phyloP scores from a whole-genome alignment of 1,140 invertebrate genomes.

The Calephelis virginiensis region DNA sequence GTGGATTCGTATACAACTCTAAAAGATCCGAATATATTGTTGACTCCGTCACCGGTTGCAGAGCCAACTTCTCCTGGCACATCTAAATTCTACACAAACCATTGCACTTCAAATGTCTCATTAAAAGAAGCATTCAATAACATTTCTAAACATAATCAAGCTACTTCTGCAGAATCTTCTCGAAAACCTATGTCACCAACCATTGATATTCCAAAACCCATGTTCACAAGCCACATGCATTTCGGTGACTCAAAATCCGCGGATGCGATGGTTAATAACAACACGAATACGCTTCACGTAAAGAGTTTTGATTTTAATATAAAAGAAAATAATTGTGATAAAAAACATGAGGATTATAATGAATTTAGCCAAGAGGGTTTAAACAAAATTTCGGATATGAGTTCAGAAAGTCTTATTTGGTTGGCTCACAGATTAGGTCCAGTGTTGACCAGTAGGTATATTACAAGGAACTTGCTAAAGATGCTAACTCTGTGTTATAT shows the following conservation, averaged over 20 bases:
- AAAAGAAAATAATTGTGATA: constrained; percentile 19
- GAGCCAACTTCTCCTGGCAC: constrained; percentile 49
- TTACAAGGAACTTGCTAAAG: constrained; percentile 94
- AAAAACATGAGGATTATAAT: constrained; percentile 39
- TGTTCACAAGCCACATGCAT: constrained; percentile 72
- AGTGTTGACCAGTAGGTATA: constrained; percentile 92
- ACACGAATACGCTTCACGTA: background rate
- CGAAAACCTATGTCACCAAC: constrained; percentile 53
- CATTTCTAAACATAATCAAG: constrained; percentile 38
- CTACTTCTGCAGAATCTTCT: constrained; percentile 31
- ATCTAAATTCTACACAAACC: constrained; percentile 46
- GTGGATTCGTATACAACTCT: constrained; percentile 50
- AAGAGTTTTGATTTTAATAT: constrained; percentile 1
- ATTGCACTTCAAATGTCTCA: constrained; percentile 18
- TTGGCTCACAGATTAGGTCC: constrained; percentile 95
- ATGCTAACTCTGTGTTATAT: constrained; percentile 97
- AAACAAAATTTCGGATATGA: constrained; percentile 91
- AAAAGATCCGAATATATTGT: constrained; percentile 43
- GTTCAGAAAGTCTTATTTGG: constrained; percentile 94
- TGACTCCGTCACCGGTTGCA: constrained; percentile 53
- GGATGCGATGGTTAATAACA: constrained; percentile 43
- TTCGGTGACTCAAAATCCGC: constrained; percentile 53
- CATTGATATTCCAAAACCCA: constrained; percentile 66
- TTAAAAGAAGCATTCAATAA: constrained; percentile 37
- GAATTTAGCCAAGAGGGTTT: constrained; percentile 31